These are phyloP conservation scores for Melinaea menophilus DNA, from an alignment of 2,888 invertebrate species.

Conservation along the genomic window DNA sequence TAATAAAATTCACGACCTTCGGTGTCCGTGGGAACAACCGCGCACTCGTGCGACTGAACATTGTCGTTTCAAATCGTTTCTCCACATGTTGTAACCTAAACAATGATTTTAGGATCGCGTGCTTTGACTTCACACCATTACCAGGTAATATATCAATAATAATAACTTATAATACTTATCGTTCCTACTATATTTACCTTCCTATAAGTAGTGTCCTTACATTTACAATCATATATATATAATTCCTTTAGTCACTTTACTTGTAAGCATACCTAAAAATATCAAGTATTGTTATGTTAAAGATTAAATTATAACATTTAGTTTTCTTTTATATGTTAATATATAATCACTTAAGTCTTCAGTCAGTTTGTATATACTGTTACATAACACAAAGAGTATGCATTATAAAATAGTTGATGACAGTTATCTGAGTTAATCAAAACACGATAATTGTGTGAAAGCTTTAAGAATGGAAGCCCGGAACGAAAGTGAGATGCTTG, in stretches of 20 bases:
- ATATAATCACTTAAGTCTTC: too few species aligned
- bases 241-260: too few species aligned
- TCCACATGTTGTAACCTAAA: slow-evolving; percentile 59
- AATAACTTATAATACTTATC: too few species aligned
- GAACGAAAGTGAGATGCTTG: slow-evolving; percentile 59
- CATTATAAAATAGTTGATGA: slow-evolving; percentile 16
- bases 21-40: slow-evolving; percentile 69
- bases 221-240: too few species aligned
- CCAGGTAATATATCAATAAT: too few species aligned
- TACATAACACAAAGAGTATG: slow-evolving; percentile 7
- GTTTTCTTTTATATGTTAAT: too few species aligned
- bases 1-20: slow-evolving; percentile 70
- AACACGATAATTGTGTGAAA: slow-evolving; percentile 62
- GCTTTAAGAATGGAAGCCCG: slow-evolving; percentile 54
- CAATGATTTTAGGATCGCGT: slow-evolving; percentile 56
- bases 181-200: too few species aligned
- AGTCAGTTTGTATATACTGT: too few species aligned
- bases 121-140: slow-evolving; percentile 25
- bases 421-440: slow-evolving; percentile 48
- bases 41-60: slow-evolving; percentile 60
- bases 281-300: too few species aligned
- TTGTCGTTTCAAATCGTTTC: slow-evolving; percentile 70
- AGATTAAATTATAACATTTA: too few species aligned
- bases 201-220: too few species aligned
- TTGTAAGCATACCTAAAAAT: too few species aligned